A percentile compares a stretch with the other conserved stretches of the same genome.
These are phyloP conservation scores for Sesamia nonagrioides DNA, from an alignment of 1,140 invertebrate genomes.

Conservation along the genomic window DNA sequence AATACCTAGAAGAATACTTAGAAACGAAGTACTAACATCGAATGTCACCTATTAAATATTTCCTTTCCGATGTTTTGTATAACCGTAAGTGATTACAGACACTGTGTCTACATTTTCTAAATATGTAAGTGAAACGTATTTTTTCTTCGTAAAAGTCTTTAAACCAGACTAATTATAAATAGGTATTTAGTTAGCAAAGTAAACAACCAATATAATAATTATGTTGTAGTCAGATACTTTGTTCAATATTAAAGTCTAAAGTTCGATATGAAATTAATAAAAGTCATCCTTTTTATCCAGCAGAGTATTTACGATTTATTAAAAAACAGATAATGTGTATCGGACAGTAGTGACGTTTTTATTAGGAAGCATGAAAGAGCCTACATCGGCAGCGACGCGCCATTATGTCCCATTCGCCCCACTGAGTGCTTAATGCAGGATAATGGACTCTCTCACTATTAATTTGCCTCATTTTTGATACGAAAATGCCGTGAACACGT, in stretches of 20 bases:
- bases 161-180: too few relatives aligned
- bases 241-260: not conserved
- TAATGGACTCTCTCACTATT: constrained; percentile 76
- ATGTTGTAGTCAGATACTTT: too few relatives aligned
- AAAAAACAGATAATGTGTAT: constrained; percentile 63
- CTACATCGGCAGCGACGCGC: constrained; percentile 55
- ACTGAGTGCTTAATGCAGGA: constrained; percentile 77
- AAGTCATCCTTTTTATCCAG: not conserved
- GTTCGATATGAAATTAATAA: not conserved
- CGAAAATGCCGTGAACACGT: constrained; percentile 57
- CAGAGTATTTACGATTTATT: constrained; percentile 33
- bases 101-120: too few relatives aligned
- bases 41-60: too few relatives aligned
- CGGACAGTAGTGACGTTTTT: constrained; percentile 68
- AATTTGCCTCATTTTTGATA: constrained; percentile 69
- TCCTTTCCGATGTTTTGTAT: too few relatives aligned
- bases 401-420: constrained; percentile 67
- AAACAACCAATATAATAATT: too few relatives aligned
- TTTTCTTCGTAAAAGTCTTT: too few relatives aligned
- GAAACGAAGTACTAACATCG: too few relatives aligned
- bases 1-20: too few relatives aligned
- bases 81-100: too few relatives aligned
- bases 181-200: too few relatives aligned
- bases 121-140: too few relatives aligned
- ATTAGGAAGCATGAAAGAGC: constrained; percentile 66